Evolutionary conservation across 1,140 invertebrate genomes (phyloP).

Genomic region (Drosophila orosa): DNA sequence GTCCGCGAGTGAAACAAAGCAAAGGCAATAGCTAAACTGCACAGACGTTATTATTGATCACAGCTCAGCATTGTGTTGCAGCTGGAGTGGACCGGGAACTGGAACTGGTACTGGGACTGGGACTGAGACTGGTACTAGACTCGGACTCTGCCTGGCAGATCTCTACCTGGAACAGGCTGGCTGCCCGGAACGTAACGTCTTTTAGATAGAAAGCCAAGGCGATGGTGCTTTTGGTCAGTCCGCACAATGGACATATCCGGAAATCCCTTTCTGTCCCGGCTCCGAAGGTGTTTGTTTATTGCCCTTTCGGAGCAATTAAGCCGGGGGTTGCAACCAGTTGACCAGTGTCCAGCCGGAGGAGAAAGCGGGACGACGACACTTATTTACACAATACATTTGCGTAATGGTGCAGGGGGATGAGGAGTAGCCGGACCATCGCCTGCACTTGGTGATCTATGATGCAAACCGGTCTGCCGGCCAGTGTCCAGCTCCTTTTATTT

Average conservation of each 20-base stretch:
- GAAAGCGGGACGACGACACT: constrained; percentile 34
- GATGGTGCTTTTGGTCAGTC: constrained; percentile 48
- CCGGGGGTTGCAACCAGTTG: constrained; percentile 62
- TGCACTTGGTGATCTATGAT: constrained; percentile 54
- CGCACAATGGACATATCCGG: constrained; percentile 42
- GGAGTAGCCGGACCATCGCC: constrained; percentile 1
- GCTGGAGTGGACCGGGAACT: constrained; percentile 46
- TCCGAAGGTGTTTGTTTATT: constrained; percentile 63
- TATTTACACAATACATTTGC: constrained; percentile 69
- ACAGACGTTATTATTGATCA: constrained; percentile 48
- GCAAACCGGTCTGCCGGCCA: constrained; percentile 48
- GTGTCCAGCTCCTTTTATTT: constrained; percentile 61
- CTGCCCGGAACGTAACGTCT: constrained; percentile 50
- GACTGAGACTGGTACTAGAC: background rate
- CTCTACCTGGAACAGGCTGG: constrained; percentile 30
- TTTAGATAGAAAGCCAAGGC: constrained; percentile 36
- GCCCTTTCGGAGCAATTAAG: constrained; percentile 57
- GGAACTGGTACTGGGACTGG: constrained; percentile 32
- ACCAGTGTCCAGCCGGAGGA: constrained; percentile 50
- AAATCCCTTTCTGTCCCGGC: constrained; percentile 43
- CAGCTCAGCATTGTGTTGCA: constrained; percentile 46
- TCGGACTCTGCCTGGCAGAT: constrained; percentile 11
- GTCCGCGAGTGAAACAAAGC: constrained; percentile 45
- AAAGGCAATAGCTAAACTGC: constrained; percentile 13
- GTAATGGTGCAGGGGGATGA: constrained; percentile 46